Conservation (phyloP, 2,113 vertebrate genomes). For the Loxodonta africana region DNA sequence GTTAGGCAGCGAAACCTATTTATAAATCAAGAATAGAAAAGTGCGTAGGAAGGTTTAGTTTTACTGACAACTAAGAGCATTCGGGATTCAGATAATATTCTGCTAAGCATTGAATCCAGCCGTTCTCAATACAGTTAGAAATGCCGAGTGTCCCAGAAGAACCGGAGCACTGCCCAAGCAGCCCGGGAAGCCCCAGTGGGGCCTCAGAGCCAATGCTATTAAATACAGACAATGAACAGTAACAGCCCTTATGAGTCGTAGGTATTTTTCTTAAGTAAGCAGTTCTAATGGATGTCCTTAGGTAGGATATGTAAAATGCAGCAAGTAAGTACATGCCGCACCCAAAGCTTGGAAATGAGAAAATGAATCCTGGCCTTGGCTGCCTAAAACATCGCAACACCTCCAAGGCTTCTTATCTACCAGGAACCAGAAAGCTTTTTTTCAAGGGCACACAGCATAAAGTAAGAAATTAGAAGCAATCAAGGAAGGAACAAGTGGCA, state of each 20-base stretch:
- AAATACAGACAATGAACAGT: background rate
- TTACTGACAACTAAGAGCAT: conserved; percentile 70
- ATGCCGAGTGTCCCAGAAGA: background rate
- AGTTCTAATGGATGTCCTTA: background rate
- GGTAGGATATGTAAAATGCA: background rate
- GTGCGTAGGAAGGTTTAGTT: conserved; percentile 64
- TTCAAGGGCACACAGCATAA: background rate
- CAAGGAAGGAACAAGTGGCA: background rate
- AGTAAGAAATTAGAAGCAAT: background rate
- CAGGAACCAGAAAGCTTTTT: background rate
- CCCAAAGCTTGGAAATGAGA: background rate
- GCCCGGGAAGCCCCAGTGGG: background rate
- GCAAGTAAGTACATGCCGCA: background rate
- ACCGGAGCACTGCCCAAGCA: background rate
- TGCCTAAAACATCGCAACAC: background rate
- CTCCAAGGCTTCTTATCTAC: background rate
- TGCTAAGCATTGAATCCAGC: conserved; percentile 7
- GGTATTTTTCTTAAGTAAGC: conserved; percentile 36
- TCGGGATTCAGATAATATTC: conserved; percentile 32
- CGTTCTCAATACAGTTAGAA: conserved; percentile 5
- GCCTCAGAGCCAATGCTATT: background rate
- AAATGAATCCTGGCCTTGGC: background rate
- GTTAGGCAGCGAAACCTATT: conserved; percentile 78
- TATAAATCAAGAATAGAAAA: conserved; percentile 78
- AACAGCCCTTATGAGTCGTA: background rate